A percentile compares a stretch with the other conserved stretches of the same genome.
phyloP scores from a whole-genome alignment of 1,140 invertebrate genomes.

The Drosophila grimshawi region DNA sequence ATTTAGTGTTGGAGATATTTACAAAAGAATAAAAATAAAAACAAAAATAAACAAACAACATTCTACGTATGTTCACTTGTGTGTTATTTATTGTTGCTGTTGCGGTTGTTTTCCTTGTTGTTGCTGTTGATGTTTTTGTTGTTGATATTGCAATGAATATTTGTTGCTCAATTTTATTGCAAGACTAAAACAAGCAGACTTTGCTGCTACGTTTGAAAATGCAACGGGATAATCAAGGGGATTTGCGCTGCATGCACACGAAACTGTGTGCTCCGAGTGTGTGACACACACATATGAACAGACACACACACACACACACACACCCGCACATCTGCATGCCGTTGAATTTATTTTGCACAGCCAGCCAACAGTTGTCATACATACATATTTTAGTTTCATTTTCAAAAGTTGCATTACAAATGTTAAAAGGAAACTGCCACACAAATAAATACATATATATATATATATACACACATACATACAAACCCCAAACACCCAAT shows the following conservation, averaged over 20 bases:
- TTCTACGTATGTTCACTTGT: slow-evolving; percentile 13
- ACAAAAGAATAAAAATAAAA: background rate
- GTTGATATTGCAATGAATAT: slow-evolving; percentile 42
- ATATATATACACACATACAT: too few species aligned
- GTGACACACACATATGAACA: background rate
- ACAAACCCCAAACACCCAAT: background rate
- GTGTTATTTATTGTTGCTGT: slow-evolving; percentile 14
- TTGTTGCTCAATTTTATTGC: slow-evolving; percentile 56
- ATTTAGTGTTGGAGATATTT: slow-evolving; percentile 44
- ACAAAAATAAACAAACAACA: slow-evolving; percentile 5
- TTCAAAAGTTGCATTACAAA: slow-evolving; percentile 23
- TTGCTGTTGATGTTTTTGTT: slow-evolving; percentile 15
- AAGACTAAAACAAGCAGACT: slow-evolving; percentile 44
- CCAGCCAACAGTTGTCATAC: slow-evolving; percentile 50
- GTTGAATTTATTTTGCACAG: slow-evolving; percentile 39
- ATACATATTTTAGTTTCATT: slow-evolving; percentile 74
- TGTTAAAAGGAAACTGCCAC: slow-evolving; percentile 3
- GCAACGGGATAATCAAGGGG: slow-evolving; percentile 56
- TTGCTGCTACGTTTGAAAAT: slow-evolving; percentile 48
- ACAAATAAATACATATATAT: background rate
- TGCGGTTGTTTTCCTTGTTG: slow-evolving; percentile 7
- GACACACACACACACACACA: slow-evolving; percentile 6
- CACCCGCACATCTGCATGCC: slow-evolving; percentile 1
- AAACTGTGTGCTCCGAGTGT: background rate
- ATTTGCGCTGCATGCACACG: slow-evolving; percentile 49